These are phyloP conservation scores for Lemur catta DNA, from an alignment of 2,797 vertebrate species.

Conservation along the genomic window DNA sequence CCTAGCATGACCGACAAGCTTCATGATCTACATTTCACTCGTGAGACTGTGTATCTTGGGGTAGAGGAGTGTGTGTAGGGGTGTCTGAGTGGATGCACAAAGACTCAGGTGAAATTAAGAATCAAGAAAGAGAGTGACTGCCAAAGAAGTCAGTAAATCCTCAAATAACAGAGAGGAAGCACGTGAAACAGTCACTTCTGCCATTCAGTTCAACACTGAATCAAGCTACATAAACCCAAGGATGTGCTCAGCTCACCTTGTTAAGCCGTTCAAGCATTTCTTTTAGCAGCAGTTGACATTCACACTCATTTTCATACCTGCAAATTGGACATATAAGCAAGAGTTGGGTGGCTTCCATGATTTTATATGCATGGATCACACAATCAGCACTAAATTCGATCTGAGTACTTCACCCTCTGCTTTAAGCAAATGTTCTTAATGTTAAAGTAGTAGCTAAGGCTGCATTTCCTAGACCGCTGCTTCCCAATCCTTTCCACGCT, in stretches of 20 bases:
- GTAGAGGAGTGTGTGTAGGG: neutral
- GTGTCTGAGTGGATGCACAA: neutral
- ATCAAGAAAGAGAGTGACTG: neutral
- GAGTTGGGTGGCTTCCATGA: neutral
- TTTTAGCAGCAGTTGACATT: constrained; percentile 91
- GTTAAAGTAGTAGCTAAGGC: neutral
- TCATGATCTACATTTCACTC: neutral
- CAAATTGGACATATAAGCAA: constrained; percentile 54
- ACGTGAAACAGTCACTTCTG: neutral
- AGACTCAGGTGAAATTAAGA: neutral
- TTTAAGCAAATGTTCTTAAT: neutral
- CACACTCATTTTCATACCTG: constrained; percentile 95
- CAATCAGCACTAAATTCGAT: neutral
- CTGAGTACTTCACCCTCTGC: neutral
- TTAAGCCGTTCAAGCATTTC: constrained; percentile 93
- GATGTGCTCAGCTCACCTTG: constrained; percentile 84
- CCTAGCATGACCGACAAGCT: neutral
- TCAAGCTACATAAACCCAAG: neutral
- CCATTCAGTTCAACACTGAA: neutral
- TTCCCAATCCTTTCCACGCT: neutral
- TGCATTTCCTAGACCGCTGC: neutral
- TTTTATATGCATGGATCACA: neutral
- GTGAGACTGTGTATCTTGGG: neutral
- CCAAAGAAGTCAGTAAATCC: neutral
- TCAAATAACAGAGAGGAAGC: neutral